A percentile compares a stretch with the other conserved stretches of the same genome.
These are phyloP conservation scores for Machimus rusticus DNA, from an alignment of 2,888 invertebrate species.

Conservation along the genomic window DNA sequence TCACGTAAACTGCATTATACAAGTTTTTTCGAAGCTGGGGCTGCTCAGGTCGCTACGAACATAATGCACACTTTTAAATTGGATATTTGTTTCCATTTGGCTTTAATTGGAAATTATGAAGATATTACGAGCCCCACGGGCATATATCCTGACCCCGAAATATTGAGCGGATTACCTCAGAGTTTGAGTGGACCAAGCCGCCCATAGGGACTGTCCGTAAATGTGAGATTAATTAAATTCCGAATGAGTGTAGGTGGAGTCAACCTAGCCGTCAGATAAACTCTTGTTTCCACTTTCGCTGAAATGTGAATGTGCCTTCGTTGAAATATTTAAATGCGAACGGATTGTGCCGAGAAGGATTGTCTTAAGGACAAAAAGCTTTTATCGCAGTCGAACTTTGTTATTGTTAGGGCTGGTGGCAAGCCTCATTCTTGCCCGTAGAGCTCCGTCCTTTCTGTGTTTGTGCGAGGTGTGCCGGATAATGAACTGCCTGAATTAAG, in stretches of 20 bases:
- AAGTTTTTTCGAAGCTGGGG: background rate
- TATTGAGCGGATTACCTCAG: background rate
- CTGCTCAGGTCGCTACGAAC: background rate
- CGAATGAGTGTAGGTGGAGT: background rate
- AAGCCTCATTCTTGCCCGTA: background rate
- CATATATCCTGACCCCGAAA: background rate
- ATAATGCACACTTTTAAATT: slow-evolving; percentile 30
- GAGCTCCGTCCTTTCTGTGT: slow-evolving; percentile 1
- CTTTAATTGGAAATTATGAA: slow-evolving; percentile 31
- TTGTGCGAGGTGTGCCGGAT: slow-evolving; percentile 35
- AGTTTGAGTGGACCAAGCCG: background rate
- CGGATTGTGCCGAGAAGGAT: slow-evolving; percentile 37
- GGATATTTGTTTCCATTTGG: slow-evolving; percentile 29
- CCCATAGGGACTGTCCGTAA: background rate
- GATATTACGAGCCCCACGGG: background rate
- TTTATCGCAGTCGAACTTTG: slow-evolving; percentile 43
- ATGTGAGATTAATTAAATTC: slow-evolving; percentile 34
- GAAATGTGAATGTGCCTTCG: background rate
- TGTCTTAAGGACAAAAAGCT: slow-evolving; percentile 45
- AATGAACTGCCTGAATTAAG: slow-evolving; percentile 44
- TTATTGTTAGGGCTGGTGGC: slow-evolving; percentile 4
- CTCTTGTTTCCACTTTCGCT: slow-evolving; percentile 18
- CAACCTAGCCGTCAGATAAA: background rate
- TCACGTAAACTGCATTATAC: slow-evolving; percentile 34
- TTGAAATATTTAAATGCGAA: slow-evolving; percentile 43